phyloP scores from a whole-genome alignment of 2,113 vertebrate genomes.

The Bungarus multicinctus region DNA sequence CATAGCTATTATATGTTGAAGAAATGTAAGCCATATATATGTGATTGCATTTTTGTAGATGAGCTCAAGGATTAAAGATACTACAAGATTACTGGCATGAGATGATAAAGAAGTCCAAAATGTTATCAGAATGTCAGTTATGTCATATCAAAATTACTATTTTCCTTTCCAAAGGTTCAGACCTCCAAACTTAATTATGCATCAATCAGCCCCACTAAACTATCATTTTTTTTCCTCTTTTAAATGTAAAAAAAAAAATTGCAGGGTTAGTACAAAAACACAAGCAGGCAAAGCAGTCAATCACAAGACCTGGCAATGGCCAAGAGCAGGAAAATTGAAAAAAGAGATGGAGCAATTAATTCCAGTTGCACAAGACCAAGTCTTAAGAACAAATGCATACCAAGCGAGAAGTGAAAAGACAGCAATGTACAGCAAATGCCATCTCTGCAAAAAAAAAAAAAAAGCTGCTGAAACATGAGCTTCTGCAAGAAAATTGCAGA shows the following conservation, averaged over 20 bases:
- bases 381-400: too few relatives aligned
- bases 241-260: not conserved
- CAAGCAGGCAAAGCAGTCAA: too few relatives aligned
- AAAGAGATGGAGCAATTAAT: too few relatives aligned
- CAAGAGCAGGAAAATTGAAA: too few relatives aligned
- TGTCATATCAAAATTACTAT: not conserved
- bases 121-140: not conserved
- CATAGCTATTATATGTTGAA: not conserved
- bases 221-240: not conserved
- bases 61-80: not conserved
- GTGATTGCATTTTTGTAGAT: not conserved
- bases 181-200: not conserved
- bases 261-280: too few relatives aligned
- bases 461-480: not conserved
- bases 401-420: too few relatives aligned
- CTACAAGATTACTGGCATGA: not conserved
- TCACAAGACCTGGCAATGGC: too few relatives aligned
- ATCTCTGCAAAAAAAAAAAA: not conserved
- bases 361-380: too few relatives aligned
- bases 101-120: not conserved
- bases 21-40: not conserved
- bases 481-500: too few relatives aligned
- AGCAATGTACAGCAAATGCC: not conserved
- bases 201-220: not conserved
- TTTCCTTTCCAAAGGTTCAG: conserved; percentile 5